phyloP scores from a whole-genome alignment of 2,888 invertebrate genomes.

The Rhamphomyia laevipes region DNA sequence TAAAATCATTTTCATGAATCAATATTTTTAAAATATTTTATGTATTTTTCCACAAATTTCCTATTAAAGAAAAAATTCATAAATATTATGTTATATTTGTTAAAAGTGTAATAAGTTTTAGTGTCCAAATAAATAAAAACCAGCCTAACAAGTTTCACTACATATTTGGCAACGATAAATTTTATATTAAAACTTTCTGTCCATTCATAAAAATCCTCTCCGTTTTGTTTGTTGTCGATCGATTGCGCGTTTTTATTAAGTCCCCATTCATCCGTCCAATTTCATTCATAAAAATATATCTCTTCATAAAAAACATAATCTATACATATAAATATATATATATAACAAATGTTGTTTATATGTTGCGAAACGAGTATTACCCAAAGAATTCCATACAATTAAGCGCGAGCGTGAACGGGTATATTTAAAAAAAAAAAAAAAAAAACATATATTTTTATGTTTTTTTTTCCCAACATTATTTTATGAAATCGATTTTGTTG shows the following conservation, averaged over 20 bases:
- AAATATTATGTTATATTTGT: background rate
- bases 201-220: constrained; percentile 9
- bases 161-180: too few species aligned
- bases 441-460: background rate
- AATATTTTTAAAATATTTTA: too few species aligned
- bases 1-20: too few species aligned
- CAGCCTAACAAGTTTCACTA: too few species aligned
- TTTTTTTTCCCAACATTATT: background rate
- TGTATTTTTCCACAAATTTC: background rate
- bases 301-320: too few species aligned
- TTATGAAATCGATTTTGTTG: too few species aligned
- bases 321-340: too few species aligned
- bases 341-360: too few species aligned
- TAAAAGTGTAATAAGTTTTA: too few species aligned
- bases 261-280: constrained; percentile 9
- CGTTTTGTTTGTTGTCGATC: constrained; percentile 1
- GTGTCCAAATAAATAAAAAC: too few species aligned
- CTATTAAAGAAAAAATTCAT: background rate
- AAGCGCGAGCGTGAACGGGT: constrained; percentile 6
- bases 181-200: constrained; percentile 6
- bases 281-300: constrained; percentile 9
- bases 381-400: constrained; percentile 8
- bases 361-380: constrained; percentile 5
- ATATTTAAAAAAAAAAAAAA: background rate
- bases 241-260: background rate